Evolutionary conservation across 2,888 invertebrate species (phyloP).

Genomic region (Nipponacmea schrenckii): DNA sequence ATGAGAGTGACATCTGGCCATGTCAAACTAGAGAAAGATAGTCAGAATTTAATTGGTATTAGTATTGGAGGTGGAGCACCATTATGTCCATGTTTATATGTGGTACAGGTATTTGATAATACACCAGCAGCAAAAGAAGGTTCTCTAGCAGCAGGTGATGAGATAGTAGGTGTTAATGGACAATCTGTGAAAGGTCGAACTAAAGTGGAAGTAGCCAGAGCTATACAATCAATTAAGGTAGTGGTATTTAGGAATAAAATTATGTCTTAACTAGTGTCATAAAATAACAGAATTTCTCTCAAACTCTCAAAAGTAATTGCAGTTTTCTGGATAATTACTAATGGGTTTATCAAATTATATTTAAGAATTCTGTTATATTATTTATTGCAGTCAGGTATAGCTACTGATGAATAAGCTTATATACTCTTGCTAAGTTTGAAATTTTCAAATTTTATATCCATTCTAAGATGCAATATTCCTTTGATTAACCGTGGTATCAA

Average conservation of each 20-base stretch:
- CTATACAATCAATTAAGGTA: conserved; percentile 93
- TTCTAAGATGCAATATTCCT: too few relatives aligned
- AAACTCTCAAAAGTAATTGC: too few relatives aligned
- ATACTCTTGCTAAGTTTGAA: too few relatives aligned
- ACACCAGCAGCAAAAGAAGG: conserved; percentile 95
- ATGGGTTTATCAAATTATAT: too few relatives aligned
- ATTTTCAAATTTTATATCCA: too few relatives aligned
- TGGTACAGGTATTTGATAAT: conserved; percentile 98
- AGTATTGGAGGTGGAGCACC: conserved; percentile 90
- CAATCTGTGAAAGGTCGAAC: conserved; percentile 94
- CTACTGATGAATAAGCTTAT: too few relatives aligned
- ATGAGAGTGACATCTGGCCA: conserved; percentile 97
- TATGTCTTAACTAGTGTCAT: too few relatives aligned
- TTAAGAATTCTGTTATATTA: too few relatives aligned
- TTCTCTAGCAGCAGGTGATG: conserved; percentile 93
- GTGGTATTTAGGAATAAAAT: not conserved
- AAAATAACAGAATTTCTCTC: too few relatives aligned
- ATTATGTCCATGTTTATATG: conserved; percentile 95
- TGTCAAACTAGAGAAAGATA: conserved; percentile 89
- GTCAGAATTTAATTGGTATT: conserved; percentile 91
- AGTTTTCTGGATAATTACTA: too few relatives aligned
- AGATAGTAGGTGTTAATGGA: conserved; percentile 92
- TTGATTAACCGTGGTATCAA: too few relatives aligned
- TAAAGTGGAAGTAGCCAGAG: conserved; percentile 98
- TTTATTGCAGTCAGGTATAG: too few relatives aligned